phyloP scores from a whole-genome alignment of 2,113 vertebrate genomes.

The Petroica traversi region DNA sequence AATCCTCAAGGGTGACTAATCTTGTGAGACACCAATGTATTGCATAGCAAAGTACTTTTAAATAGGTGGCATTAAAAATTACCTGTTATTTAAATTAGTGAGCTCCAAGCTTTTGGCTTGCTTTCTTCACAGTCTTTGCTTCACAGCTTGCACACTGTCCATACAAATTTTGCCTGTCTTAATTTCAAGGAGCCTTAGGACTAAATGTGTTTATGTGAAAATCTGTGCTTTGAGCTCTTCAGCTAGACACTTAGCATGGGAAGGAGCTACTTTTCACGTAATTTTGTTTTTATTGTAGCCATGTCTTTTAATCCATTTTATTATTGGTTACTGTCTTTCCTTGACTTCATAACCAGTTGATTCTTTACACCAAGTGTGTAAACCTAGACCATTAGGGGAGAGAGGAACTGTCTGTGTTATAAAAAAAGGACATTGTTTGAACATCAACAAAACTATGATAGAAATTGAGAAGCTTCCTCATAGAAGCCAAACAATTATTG shows the following conservation, averaged over 20 bases:
- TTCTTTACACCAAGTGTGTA: neutral
- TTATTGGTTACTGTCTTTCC: neutral
- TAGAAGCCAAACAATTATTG: slow-evolving; percentile 1
- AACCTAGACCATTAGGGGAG: neutral
- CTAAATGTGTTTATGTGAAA: neutral
- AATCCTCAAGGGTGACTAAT: neutral
- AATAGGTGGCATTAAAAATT: neutral
- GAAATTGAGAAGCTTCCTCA: neutral
- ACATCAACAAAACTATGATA: neutral
- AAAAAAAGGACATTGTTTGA: neutral
- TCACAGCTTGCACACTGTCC: neutral
- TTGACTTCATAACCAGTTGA: neutral
- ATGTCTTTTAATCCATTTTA: neutral
- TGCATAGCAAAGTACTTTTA: neutral
- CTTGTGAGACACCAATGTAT: neutral
- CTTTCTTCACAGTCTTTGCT: neutral
- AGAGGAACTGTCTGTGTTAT: neutral
- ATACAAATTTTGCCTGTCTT: neutral
- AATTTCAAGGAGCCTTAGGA: neutral
- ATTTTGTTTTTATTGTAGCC: neutral
- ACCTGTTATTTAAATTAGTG: neutral
- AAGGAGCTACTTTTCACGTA: neutral
- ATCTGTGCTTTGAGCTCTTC: neutral
- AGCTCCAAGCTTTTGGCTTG: neutral
- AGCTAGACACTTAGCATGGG: neutral